These are phyloP conservation scores for cat (Felis catus) DNA, from an alignment of 2,113 vertebrate genomes.

Conservation along the genomic window DNA sequence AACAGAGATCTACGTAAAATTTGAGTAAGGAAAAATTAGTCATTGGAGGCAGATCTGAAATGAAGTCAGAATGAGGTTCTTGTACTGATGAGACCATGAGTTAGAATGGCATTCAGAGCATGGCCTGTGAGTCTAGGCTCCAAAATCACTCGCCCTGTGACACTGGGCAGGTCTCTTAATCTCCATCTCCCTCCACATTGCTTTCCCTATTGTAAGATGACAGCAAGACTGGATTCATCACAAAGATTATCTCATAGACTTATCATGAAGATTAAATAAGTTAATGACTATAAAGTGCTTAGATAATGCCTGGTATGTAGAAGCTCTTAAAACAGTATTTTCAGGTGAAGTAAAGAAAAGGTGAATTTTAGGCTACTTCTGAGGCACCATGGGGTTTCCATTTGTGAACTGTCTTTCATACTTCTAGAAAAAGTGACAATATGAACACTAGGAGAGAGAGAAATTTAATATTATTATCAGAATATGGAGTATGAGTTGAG, in stretches of 20 bases:
- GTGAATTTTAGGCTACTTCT: neutral
- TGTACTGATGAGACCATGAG: neutral
- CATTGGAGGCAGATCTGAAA: neutral
- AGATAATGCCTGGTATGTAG: neutral
- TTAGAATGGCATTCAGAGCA: neutral
- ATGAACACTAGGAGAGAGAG: neutral
- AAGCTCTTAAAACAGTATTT: neutral
- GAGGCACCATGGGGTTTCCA: neutral
- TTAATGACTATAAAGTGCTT: neutral
- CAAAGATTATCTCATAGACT: neutral
- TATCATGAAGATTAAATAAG: neutral
- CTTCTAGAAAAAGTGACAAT: neutral
- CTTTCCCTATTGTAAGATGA: neutral
- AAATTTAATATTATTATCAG: neutral
- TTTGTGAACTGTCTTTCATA: neutral
- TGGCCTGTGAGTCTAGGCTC: neutral
- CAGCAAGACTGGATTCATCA: neutral
- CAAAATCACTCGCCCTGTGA: neutral
- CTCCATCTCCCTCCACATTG: neutral
- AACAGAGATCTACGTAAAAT: neutral
- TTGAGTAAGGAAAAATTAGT: neutral
- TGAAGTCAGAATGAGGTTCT: neutral
- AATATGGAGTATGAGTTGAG: neutral
- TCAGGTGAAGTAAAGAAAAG: neutral
- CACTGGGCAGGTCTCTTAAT: neutral